Evolutionary conservation across 2,888 invertebrate genomes (phyloP).

Genomic region (Silvanus unidentatus): DNA sequence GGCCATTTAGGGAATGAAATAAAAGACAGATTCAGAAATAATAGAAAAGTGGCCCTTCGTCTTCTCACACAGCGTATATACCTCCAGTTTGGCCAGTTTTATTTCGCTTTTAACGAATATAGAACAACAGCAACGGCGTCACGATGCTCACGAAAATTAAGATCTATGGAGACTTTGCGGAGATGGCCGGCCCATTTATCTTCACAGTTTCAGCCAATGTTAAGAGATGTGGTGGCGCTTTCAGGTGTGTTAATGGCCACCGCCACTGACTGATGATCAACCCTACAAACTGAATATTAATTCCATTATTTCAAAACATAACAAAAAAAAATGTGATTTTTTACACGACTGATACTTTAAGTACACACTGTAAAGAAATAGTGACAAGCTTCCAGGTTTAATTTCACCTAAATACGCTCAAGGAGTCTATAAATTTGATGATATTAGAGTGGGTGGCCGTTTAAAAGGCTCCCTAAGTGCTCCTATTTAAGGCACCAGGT

Average conservation of each 20-base stretch:
- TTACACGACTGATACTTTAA: too few species aligned
- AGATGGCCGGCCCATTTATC: conserved; percentile 36
- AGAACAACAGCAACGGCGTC: conserved; percentile 25
- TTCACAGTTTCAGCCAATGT: conserved; percentile 15
- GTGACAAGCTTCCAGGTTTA: too few species aligned
- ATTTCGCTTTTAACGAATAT: conserved; percentile 23
- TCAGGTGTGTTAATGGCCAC: conserved; percentile 1
- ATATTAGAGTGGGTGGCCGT: conserved; percentile 18
- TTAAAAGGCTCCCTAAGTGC: conserved; percentile 31
- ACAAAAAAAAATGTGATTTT: too few species aligned
- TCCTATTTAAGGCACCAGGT: conserved; percentile 28
- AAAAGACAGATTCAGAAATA: conserved; percentile 23
- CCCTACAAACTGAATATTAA: not conserved
- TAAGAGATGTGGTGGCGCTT: conserved; percentile 1
- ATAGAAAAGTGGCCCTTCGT: conserved; percentile 19
- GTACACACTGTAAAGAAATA: too few species aligned
- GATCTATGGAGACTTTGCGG: conserved; percentile 39
- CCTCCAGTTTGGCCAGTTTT: too few species aligned
- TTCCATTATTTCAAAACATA: conserved; percentile 9
- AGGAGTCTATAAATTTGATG: conserved; percentile 23
- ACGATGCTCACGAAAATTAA: conserved; percentile 35
- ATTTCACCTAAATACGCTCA: conserved; percentile 7
- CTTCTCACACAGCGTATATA: too few species aligned
- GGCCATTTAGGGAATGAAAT: conserved; percentile 22
- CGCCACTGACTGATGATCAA: conserved; percentile 5